A percentile compares a stretch with the other conserved stretches of the same genome.
Evolutionary conservation across 1,140 invertebrate species (phyloP).

Genomic region (Papilio machaon): DNA sequence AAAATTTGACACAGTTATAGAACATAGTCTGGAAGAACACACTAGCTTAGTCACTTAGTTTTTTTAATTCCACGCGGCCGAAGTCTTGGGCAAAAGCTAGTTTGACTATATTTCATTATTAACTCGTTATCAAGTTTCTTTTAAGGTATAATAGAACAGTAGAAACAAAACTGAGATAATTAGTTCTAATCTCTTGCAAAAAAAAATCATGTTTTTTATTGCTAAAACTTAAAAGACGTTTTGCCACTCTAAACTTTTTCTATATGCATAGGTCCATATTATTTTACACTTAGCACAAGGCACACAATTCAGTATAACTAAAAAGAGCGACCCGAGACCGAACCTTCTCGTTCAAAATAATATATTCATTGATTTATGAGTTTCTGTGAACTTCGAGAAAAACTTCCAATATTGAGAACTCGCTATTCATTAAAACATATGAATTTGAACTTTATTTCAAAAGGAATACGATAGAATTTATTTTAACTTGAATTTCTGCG

Average conservation of each 20-base stretch:
- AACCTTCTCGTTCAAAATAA: not conserved
- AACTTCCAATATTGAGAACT: slow-evolving; percentile 30
- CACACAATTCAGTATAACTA: not conserved
- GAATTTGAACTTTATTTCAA: slow-evolving; percentile 30
- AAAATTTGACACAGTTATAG: no score
- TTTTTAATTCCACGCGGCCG: no score
- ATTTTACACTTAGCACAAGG: not conserved
- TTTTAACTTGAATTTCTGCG: slow-evolving; percentile 19
- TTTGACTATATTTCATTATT: no score
- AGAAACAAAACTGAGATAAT: no score
- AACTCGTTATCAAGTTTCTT: no score
- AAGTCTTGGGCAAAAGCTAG: no score
- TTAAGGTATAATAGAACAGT: no score
- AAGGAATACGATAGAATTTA: slow-evolving; percentile 30
- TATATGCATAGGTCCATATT: not conserved
- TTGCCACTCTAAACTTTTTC: not conserved
- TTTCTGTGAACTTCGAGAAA: slow-evolving; percentile 31
- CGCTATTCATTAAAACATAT: not conserved
- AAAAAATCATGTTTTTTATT: no score
- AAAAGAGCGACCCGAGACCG: not conserved
- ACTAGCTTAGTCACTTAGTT: no score
- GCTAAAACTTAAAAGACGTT: not conserved
- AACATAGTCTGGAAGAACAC: no score
- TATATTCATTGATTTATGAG: slow-evolving; percentile 31
- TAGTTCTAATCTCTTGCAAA: no score